A percentile compares a stretch with the other conserved stretches of the same genome.
These are phyloP conservation scores for Ctenosaura bakeri DNA, from an alignment of 2,797 vertebrate genomes.

Conservation along the genomic window DNA sequence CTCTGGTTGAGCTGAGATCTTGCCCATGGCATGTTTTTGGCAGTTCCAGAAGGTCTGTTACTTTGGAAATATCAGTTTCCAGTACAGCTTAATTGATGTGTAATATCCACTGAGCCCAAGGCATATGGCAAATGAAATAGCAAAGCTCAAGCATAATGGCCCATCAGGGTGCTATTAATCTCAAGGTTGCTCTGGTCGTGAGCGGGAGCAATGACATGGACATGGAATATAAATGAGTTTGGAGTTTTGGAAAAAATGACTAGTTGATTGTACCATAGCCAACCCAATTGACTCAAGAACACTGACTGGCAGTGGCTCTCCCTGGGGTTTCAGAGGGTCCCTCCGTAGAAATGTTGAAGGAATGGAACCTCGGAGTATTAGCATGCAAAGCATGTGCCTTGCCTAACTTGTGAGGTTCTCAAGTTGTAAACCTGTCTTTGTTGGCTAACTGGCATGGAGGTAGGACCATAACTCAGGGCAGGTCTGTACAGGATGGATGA, in stretches of 20 bases:
- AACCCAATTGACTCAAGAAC: not conserved
- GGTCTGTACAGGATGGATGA: too few species aligned
- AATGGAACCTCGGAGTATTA: too few species aligned
- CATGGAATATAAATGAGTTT: constrained; percentile 20
- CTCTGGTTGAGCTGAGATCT: accelerated
- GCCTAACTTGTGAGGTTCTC: too few species aligned
- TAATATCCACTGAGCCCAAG: constrained; percentile 41
- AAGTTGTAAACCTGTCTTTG: too few species aligned
- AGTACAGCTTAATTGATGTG: constrained; percentile 54
- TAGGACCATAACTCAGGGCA: too few species aligned
- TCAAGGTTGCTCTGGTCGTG: constrained; percentile 11
- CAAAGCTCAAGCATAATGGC: constrained; percentile 56
- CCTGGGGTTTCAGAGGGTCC: not conserved
- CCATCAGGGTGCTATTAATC: constrained; percentile 44
- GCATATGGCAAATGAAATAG: constrained; percentile 67
- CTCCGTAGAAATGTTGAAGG: not conserved
- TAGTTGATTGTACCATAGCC: not conserved
- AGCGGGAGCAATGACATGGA: not conserved
- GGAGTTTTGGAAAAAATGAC: not conserved
- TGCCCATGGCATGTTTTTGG: accelerated
- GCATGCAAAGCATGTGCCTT: too few species aligned
- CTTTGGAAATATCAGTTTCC: not conserved
- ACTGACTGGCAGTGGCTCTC: not conserved
- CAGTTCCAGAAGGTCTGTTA: not conserved
- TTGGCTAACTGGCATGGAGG: too few species aligned